Conservation (phyloP, 1,140 invertebrate species). For the Aricia agestis region DNA sequence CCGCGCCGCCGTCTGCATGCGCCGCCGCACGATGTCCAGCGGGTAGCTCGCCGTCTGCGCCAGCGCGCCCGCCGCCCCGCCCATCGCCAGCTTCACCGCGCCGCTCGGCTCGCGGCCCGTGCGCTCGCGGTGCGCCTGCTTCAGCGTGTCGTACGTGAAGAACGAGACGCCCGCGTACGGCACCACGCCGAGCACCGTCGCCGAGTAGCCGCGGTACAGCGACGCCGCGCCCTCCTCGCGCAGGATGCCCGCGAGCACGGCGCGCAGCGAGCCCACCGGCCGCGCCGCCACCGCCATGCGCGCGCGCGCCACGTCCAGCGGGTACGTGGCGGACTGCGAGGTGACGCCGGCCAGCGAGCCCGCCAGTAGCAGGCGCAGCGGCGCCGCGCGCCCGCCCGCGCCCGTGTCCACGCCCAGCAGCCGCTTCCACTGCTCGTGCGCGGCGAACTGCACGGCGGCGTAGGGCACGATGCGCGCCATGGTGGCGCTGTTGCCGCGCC, state of each 20-base stretch:
- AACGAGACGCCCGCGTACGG: slow-evolving; percentile 98
- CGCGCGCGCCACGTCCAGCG: slow-evolving; percentile 96
- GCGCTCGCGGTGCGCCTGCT: slow-evolving; percentile 82
- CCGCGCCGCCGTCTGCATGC: slow-evolving; percentile 87
- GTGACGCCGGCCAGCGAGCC: slow-evolving; percentile 96
- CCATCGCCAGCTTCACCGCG: slow-evolving; percentile 85
- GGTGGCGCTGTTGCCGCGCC: slow-evolving; percentile 98
- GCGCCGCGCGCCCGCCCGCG: slow-evolving; percentile 68
- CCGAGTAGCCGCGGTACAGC: slow-evolving; percentile 90
- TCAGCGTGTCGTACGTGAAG: slow-evolving; percentile 97
- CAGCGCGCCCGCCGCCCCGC: slow-evolving; percentile 93
- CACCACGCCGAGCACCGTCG: slow-evolving; percentile 95
- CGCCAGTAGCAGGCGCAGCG: slow-evolving; percentile 83
- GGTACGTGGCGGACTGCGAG: slow-evolving; percentile 95
- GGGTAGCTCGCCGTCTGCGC: slow-evolving; percentile 98
- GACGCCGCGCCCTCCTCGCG: slow-evolving; percentile 85
- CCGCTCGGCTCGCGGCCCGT: slow-evolving; percentile 71
- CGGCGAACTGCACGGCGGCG: slow-evolving; percentile 97
- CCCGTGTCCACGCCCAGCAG: slow-evolving; percentile 84
- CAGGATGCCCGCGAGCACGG: slow-evolving; percentile 92
- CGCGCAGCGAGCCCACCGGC: slow-evolving; percentile 54
- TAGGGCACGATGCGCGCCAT: slow-evolving; percentile 98
- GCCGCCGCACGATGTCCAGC: slow-evolving; percentile 91
- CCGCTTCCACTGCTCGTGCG: slow-evolving; percentile 97
- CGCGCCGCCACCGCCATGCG: slow-evolving; percentile 92